Evolutionary conservation across 2,888 invertebrate genomes (phyloP).

Genomic region (Fragum whitleyi): DNA sequence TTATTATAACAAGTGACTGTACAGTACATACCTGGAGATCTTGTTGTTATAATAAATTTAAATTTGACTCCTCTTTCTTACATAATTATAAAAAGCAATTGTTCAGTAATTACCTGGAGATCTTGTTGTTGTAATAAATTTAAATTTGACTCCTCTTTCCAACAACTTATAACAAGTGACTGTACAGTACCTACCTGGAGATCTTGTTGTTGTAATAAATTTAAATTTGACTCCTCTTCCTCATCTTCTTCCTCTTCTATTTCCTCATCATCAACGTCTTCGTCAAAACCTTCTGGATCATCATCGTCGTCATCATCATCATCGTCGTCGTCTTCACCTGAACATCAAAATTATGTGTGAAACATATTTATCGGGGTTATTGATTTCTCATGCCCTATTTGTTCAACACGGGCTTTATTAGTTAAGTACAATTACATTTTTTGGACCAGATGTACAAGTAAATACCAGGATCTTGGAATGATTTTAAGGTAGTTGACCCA

Average conservation of each 20-base stretch:
- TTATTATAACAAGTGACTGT: no score
- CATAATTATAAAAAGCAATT: no score
- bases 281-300: slow-evolving; percentile 92
- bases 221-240: slow-evolving; percentile 86
- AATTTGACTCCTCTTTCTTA: slow-evolving; percentile 86
- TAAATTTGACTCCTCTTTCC: slow-evolving; percentile 85
- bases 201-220: slow-evolving; percentile 34
- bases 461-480: no score
- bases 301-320: slow-evolving; percentile 89
- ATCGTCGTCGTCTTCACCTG: slow-evolving; percentile 89
- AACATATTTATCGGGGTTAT: no score
- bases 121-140: no score
- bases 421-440: no score
- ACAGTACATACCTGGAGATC: slow-evolving; percentile 36
- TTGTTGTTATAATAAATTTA: slow-evolving; percentile 37
- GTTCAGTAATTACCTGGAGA: no score
- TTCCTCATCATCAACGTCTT: slow-evolving; percentile 90
- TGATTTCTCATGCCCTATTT: no score
- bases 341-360: not conserved
- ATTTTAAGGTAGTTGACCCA: no score
- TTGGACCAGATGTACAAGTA: no score
- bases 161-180: no score
- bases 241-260: slow-evolving; percentile 92
- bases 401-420: no score
- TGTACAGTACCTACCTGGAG: slow-evolving; percentile 29